These are phyloP conservation scores for Silurus asotus DNA, from an alignment of 2,113 vertebrate species.

Conservation along the genomic window DNA sequence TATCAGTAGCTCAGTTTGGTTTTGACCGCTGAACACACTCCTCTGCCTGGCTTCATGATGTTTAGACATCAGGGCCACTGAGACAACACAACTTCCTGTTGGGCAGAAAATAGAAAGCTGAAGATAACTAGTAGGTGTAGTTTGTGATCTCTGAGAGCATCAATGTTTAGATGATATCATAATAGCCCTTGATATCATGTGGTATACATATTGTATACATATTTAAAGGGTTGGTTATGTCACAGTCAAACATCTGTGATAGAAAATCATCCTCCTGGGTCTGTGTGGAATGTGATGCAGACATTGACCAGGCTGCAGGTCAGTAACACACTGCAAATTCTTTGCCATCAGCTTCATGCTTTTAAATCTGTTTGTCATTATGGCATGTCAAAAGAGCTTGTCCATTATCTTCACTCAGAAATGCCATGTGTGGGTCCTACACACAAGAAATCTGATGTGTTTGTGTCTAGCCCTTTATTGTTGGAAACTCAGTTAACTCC, in stretches of 20 bases:
- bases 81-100: constrained; percentile 12
- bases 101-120: constrained; percentile 7
- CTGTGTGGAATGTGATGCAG: constrained; percentile 27
- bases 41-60: not conserved
- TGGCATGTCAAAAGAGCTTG: not conserved
- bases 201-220: not conserved
- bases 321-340: constrained; percentile 4
- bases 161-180: not conserved
- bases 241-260: not conserved
- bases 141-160: not conserved
- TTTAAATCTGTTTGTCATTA: constrained; percentile 46
- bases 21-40: not conserved
- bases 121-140: constrained; percentile 30
- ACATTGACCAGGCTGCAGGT: constrained; percentile 28
- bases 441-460: not conserved
- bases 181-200: no score
- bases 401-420: constrained; percentile 3
- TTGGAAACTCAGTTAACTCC: constrained; percentile 3
- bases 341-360: constrained; percentile 4
- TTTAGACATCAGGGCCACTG: constrained; percentile 12
- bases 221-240: constrained; percentile 1
- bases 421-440: not conserved
- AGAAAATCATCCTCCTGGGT: constrained; percentile 10
- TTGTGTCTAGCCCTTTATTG: not conserved
- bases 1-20: constrained; percentile 21